A percentile compares a stretch with the other conserved stretches of the same genome.
Conservation (phyloP, 2,113 vertebrate species). For the Lycocorax pyrrhopterus region DNA sequence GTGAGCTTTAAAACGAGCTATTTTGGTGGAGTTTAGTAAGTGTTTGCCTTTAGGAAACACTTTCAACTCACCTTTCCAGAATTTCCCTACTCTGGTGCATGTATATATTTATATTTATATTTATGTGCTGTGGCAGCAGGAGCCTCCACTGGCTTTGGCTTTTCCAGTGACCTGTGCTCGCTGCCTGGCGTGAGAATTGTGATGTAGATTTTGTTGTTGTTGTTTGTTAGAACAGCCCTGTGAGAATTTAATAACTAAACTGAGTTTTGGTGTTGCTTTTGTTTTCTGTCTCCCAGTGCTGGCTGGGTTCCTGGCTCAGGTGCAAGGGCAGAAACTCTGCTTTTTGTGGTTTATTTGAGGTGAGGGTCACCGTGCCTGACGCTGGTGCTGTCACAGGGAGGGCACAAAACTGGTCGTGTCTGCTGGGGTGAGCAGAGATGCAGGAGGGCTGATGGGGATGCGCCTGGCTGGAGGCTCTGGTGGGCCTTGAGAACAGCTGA, state of each 20-base stretch:
- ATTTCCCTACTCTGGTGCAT: accelerated
- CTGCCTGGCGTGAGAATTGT: accelerated
- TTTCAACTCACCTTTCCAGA: background rate
- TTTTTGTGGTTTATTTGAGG: background rate
- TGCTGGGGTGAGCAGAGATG: background rate
- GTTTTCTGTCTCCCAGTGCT: accelerated
- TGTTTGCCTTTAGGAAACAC: background rate
- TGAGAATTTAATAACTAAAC: background rate
- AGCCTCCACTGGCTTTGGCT: background rate
- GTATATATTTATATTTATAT: background rate
- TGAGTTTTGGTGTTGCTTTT: background rate
- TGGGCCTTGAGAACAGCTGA: background rate
- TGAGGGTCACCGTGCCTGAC: accelerated
- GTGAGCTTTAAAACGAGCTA: background rate
- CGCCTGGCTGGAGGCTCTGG: accelerated
- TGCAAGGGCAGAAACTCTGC: background rate
- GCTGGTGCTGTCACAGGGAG: background rate
- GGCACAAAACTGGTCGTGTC: accelerated
- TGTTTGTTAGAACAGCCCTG: background rate
- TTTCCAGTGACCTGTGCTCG: accelerated
- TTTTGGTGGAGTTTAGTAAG: background rate
- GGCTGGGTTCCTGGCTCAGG: background rate
- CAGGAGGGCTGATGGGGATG: accelerated
- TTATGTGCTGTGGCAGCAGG: background rate
- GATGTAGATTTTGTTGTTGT: background rate